A percentile compares a stretch with the other conserved stretches of the same genome.
Conservation (phyloP, 2,113 vertebrate genomes). For the Morone saxatilis region DNA sequence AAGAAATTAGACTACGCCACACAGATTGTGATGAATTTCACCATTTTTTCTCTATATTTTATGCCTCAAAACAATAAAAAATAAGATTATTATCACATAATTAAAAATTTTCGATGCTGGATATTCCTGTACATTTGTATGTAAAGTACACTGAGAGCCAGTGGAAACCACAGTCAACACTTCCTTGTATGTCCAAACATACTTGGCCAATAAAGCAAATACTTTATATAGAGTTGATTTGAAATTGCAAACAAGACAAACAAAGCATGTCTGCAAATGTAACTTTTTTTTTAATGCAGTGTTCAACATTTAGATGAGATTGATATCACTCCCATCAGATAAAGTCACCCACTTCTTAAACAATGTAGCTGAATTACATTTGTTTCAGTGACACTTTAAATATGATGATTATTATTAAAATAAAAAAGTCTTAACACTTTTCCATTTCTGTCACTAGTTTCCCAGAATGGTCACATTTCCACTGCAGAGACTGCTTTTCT, state of each 20-base stretch:
- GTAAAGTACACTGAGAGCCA: neutral
- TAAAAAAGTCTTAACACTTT: neutral
- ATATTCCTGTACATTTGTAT: too few species aligned
- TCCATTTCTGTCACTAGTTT: neutral
- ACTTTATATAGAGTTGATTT: too few species aligned
- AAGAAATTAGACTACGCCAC: neutral
- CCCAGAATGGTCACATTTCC: rapidly evolving
- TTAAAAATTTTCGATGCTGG: too few species aligned
- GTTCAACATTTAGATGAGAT: neutral
- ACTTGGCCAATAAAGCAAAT: too few species aligned
- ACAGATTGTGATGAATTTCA: neutral
- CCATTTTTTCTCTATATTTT: neutral
- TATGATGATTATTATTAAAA: neutral
- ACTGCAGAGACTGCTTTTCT: neutral
- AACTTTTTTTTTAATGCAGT: neutral
- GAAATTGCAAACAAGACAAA: too few species aligned
- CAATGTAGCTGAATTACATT: neutral
- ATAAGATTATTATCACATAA: too few species aligned
- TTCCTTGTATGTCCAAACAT: too few species aligned
- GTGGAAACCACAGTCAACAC: too few species aligned
- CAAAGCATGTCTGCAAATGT: too few species aligned
- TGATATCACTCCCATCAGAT: neutral
- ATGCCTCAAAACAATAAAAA: neutral
- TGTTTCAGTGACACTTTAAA: neutral
- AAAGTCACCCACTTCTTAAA: neutral